Evolutionary conservation across 2,797 vertebrate genomes (phyloP).

Genomic region (Arnoldichthys spilopterus): DNA sequence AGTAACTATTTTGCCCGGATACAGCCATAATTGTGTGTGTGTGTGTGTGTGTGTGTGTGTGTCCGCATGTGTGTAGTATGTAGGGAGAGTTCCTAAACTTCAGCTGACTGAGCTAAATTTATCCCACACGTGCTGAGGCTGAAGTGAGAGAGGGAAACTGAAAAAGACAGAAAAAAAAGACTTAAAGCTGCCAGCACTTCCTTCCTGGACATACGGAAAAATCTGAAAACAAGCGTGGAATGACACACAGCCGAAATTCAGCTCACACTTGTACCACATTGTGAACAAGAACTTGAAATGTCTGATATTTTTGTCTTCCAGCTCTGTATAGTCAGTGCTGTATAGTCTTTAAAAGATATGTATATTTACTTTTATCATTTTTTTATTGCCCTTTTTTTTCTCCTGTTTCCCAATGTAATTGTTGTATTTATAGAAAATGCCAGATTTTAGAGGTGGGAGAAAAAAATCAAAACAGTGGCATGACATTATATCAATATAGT

Average conservation of each 20-base stretch:
- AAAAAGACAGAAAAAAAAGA: background rate
- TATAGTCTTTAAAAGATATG: no score
- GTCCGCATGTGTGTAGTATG: background rate
- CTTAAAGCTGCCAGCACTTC: background rate
- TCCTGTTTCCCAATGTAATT: no score
- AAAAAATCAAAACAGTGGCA: no score
- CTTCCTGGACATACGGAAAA: slow-evolving; percentile 16
- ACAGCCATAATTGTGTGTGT: background rate
- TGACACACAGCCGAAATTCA: slow-evolving; percentile 3
- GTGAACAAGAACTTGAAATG: no score
- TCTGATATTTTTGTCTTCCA: no score
- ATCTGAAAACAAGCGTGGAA: background rate
- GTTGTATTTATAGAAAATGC: no score
- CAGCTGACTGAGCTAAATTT: slow-evolving; percentile 9
- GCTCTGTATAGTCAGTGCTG: no score
- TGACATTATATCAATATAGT: no score
- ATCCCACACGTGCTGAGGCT: background rate
- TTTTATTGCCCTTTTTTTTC: no score
- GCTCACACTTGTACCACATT: no score
- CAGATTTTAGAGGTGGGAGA: no score
- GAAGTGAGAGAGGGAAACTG: background rate
- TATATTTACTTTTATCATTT: no score
- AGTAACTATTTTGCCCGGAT: slow-evolving; percentile 73
- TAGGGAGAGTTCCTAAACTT: background rate
- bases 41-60: slow-evolving; percentile 33